Evolutionary conservation across 92 coral and sea anemone genomes (phyloP).

Genomic region (Nematostella vectensis): DNA sequence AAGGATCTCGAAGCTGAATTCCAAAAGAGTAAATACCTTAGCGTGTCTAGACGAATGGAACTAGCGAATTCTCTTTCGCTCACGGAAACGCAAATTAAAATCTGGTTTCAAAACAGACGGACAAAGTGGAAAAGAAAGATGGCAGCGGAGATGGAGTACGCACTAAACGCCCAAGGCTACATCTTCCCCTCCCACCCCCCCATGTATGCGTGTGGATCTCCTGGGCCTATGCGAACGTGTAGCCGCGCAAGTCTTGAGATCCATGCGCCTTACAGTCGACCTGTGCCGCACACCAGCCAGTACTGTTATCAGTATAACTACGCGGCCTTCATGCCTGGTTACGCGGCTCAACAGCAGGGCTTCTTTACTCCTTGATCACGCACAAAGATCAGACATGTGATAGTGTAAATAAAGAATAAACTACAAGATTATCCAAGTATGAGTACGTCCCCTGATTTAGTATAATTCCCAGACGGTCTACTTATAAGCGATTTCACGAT

Average conservation of each 20-base stretch:
- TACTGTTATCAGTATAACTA: neutral
- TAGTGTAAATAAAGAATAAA: too few relatives aligned
- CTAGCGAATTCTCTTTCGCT: constrained; percentile 77
- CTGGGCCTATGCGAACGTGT: neutral
- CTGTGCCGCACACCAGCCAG: neutral
- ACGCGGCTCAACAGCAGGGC: constrained; percentile 1
- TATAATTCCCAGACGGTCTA: too few relatives aligned
- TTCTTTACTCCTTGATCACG: too few relatives aligned
- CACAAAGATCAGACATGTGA: too few relatives aligned
- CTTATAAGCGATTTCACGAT: too few relatives aligned
- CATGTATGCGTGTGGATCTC: neutral
- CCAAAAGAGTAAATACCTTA: constrained; percentile 84
- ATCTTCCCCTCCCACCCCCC: constrained; percentile 51
- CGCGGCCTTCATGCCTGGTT: neutral
- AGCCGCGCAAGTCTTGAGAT: neutral
- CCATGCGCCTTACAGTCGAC: neutral
- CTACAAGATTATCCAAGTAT: too few relatives aligned
- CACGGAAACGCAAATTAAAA: constrained; percentile 94
- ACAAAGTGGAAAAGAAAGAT: constrained; percentile 97
- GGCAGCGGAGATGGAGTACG: constrained; percentile 92
- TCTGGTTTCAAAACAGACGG: constrained; percentile 97
- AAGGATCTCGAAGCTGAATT: constrained; percentile 88
- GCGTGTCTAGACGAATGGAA: constrained; percentile 90
- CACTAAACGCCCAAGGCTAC: constrained; percentile 46
- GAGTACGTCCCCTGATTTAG: too few relatives aligned